These are phyloP conservation scores for Hydrotaea diabolus DNA, from an alignment of 2,888 invertebrate species.

Conservation along the genomic window DNA sequence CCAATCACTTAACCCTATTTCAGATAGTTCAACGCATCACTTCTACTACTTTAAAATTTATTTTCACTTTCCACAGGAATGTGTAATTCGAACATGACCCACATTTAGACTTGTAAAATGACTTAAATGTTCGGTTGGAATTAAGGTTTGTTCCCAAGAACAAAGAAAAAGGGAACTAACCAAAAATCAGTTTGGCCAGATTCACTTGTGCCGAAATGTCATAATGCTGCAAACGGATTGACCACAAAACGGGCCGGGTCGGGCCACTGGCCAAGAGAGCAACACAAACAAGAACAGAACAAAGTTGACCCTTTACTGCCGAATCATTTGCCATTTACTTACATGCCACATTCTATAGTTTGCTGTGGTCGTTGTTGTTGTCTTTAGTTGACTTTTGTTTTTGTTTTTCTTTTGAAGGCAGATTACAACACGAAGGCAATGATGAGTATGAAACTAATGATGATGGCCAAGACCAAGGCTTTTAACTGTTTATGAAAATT, in stretches of 20 bases:
- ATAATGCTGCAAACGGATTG: constrained; percentile 50
- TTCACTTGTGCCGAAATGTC: constrained; percentile 36
- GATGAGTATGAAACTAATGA: neutral
- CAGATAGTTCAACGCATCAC: constrained; percentile 2
- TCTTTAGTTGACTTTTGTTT: constrained; percentile 8
- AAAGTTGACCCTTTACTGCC: constrained; percentile 35
- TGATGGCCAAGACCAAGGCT: constrained; percentile 44
- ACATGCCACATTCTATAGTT: constrained; percentile 20
- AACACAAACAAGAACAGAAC: neutral
- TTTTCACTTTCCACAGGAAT: neutral
- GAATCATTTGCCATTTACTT: constrained; percentile 44
- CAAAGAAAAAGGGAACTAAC: neutral
- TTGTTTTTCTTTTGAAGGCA: neutral
- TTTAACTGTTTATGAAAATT: constrained; percentile 45
- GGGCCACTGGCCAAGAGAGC: neutral
- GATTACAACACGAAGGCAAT: neutral
- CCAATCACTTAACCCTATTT: neutral
- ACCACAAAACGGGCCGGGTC: constrained; percentile 40
- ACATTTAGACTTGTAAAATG: neutral
- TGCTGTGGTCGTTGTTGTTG: neutral
- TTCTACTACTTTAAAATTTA: neutral
- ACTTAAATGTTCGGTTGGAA: neutral
- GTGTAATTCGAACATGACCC: neutral
- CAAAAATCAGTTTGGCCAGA: neutral
- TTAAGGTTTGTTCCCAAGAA: neutral